A percentile compares a stretch with the other conserved stretches of the same genome.
Conservation (phyloP, 1,140 invertebrate genomes). For the Lordiphosa mommai region DNA sequence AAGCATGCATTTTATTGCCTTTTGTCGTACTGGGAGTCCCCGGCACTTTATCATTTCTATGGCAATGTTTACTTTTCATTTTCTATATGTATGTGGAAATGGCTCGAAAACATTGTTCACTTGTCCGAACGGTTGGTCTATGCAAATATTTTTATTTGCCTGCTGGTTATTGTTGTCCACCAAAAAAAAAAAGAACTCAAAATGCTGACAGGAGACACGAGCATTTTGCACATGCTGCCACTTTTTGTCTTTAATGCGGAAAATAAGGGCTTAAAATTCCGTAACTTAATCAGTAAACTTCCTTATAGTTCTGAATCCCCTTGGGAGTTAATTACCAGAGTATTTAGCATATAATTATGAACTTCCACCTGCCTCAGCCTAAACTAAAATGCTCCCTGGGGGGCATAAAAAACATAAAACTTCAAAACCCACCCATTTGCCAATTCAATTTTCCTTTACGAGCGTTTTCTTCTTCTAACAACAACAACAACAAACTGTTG, state of each 20-base stretch:
- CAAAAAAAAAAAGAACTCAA: slow-evolving; percentile 28
- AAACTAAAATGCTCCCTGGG: slow-evolving; percentile 22
- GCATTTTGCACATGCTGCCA: slow-evolving; percentile 54
- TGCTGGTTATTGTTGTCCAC: slow-evolving; percentile 54
- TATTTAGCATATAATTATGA: slow-evolving; percentile 76
- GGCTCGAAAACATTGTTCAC: slow-evolving; percentile 40
- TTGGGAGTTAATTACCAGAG: slow-evolving; percentile 61
- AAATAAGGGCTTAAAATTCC: slow-evolving; percentile 7
- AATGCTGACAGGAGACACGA: slow-evolving; percentile 1
- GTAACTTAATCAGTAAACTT: slow-evolving; percentile 48
- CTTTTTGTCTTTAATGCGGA: slow-evolving; percentile 12
- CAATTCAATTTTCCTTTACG: slow-evolving; percentile 74
- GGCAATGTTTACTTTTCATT: slow-evolving; percentile 74
- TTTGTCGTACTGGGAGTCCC: slow-evolving; percentile 44
- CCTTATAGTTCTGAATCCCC: slow-evolving; percentile 30
- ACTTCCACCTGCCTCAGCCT: slow-evolving; percentile 20
- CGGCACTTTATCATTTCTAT: slow-evolving; percentile 74
- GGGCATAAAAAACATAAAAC: slow-evolving; percentile 2
- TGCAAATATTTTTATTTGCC: slow-evolving; percentile 76
- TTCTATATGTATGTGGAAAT: slow-evolving; percentile 20
- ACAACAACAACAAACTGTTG: slow-evolving; percentile 41
- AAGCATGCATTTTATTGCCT: slow-evolving; percentile 77
- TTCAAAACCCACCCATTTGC: slow-evolving; percentile 39
- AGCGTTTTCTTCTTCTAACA: slow-evolving; percentile 36
- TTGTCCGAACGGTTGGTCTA: slow-evolving; percentile 62